phyloP scores from a whole-genome alignment of 2,888 invertebrate genomes.

The Rhagophthalmus giganteus region DNA sequence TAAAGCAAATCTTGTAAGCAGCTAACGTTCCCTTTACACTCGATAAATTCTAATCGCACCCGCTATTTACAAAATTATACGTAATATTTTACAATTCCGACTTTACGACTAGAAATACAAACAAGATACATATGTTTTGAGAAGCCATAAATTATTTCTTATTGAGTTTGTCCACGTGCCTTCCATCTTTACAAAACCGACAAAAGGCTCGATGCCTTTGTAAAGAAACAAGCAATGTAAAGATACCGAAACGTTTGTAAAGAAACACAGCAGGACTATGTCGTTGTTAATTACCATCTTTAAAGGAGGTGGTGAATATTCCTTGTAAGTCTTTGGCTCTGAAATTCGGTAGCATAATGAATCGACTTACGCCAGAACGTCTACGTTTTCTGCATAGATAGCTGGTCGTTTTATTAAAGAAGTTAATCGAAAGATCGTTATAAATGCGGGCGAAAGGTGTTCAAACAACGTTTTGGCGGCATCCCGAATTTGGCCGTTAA shows the following conservation, averaged over 20 bases:
- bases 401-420: no score
- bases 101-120: conserved; percentile 3
- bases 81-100: neutral
- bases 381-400: no score
- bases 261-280: conserved; percentile 40
- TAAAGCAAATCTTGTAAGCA: no score
- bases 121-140: conserved; percentile 47
- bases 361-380: no score
- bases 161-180: conserved; percentile 49
- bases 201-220: conserved; percentile 45
- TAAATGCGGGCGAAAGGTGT: neutral
- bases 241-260: conserved; percentile 38
- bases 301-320: neutral
- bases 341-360: no score
- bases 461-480: conserved; percentile 8
- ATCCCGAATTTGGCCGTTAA: conserved; percentile 33
- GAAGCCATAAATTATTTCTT: conserved; percentile 51
- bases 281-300: neutral
- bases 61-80: no score
- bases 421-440: neutral
- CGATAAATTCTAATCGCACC: no score
- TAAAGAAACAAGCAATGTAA: conserved; percentile 47
- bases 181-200: conserved; percentile 48
- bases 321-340: no score
- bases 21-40: no score